Evolutionary conservation across 2,888 invertebrate genomes (phyloP), one percentile per base, ranked within the genome.

Genomic region (Hirtodrosophila duncani): DNA sequence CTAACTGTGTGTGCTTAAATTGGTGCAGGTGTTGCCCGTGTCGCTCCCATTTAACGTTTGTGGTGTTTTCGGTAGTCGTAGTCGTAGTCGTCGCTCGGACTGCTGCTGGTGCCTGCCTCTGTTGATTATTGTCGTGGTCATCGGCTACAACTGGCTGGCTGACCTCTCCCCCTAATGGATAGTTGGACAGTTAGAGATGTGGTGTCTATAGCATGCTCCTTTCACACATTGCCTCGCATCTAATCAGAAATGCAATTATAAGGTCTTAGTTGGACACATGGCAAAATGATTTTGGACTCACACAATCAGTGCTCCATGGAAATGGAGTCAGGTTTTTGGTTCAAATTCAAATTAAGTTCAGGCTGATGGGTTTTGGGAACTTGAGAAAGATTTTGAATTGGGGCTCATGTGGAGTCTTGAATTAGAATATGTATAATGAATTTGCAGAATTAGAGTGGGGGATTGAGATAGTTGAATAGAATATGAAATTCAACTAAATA

Each of bases 171-270:
- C 36, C 49, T 30, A 33, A 17, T 38, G n/a, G n/a, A n/a, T 39
- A 29, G 34, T 23, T 17, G 31, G 51, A 21, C 20, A 7, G 13
- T 17, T 34, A 9, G 14, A 17, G 8, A 27, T 10, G 26, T n/a
- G 8, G 18, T 2, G 24, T 14, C n/a, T n/a, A 16, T 9, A 27
- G 17, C 36, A 24, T 10, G 5, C 27, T 17, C 26, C 39, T 37
- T 11, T 26, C 21, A 3, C 30, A 30, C 11, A 7, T 13, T 3
- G 6, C 27, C 10, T 37, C 37, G 26, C 44, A 52, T 31, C 67
- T 74, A 70, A 78, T 78, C 75, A 67, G 49, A 65, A 70, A 74
- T 72, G 75, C 72, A 72, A 78, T 78, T 72, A 72, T 56, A 60
- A 48, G 30, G 48, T 52, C 45, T 45, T 39, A 38, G 41, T 20